A percentile compares a stretch with the other conserved stretches of the same genome.
Evolutionary conservation across 2,797 vertebrate species (phyloP).

Genomic region (Oreochromis mossambicus): DNA sequence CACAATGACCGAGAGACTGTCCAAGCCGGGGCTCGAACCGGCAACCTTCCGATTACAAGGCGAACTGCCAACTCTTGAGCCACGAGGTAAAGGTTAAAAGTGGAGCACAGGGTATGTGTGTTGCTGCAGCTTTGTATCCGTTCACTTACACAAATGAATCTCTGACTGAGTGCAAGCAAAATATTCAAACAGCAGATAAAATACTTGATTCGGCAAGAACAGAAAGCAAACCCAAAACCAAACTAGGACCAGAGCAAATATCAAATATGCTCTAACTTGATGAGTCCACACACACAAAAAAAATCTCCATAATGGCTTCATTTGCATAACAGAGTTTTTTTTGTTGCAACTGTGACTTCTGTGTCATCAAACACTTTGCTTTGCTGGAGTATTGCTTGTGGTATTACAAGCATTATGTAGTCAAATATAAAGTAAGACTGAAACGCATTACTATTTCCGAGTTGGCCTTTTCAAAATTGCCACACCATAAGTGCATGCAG

Average conservation of each 20-base stretch:
- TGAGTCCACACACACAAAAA: constrained; percentile 37
- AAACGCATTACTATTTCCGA: constrained; percentile 19
- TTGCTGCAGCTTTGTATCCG: constrained; percentile 58
- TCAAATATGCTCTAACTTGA: constrained; percentile 54
- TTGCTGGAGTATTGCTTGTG: background rate
- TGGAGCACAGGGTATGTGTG: constrained; percentile 39
- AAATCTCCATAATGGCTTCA: constrained; percentile 37
- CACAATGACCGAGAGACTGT: too few relatives aligned
- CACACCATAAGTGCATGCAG: background rate
- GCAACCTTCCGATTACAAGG: too few relatives aligned
- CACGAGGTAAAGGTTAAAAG: constrained; percentile 45
- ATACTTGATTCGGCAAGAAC: constrained; percentile 31
- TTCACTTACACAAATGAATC: constrained; percentile 60
- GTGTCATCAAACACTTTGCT: constrained; percentile 35
- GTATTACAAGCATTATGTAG: constrained; percentile 10
- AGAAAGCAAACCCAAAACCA: constrained; percentile 10
- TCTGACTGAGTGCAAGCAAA: constrained; percentile 47
- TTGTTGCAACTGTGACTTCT: constrained; percentile 21
- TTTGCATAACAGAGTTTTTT: constrained; percentile 63
- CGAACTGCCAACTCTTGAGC: too few relatives aligned
- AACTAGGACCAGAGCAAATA: constrained; percentile 39
- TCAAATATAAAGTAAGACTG: constrained; percentile 13
- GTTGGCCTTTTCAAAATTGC: constrained; percentile 9
- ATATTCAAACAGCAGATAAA: constrained; percentile 63
- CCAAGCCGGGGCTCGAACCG: too few relatives aligned